phyloP scores from a whole-genome alignment of 2,797 vertebrate genomes.

The Cirrhinus mrigala region DNA sequence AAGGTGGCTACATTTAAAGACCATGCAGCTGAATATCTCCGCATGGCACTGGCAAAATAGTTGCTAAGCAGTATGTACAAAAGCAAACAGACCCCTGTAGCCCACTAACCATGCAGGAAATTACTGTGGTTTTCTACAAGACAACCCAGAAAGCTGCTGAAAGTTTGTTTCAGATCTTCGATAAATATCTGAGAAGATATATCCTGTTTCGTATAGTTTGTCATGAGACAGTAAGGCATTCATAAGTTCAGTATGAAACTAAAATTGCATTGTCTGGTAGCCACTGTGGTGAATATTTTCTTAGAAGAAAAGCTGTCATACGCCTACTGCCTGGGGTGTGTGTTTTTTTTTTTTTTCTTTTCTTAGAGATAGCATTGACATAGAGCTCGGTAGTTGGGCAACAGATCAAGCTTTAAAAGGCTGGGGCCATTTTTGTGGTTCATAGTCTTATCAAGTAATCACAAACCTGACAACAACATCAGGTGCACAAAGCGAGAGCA shows the following conservation, averaged over 20 bases:
- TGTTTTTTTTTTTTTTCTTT: conserved; percentile 12
- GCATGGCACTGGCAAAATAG: neutral
- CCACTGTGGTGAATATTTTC: conserved; percentile 22
- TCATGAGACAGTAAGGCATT: conserved; percentile 1
- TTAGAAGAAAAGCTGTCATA: conserved; percentile 1
- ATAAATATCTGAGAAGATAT: conserved; percentile 40
- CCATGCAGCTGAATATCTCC: neutral
- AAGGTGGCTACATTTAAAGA: neutral
- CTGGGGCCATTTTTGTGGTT: neutral
- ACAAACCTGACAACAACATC: conserved; percentile 9
- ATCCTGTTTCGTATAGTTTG: conserved; percentile 23
- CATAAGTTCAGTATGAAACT: conserved; percentile 3
- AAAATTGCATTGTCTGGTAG: neutral
- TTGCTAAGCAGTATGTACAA: neutral
- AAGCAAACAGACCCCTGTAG: neutral
- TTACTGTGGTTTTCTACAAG: conserved; percentile 52
- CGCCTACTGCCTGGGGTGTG: neutral
- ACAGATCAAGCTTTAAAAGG: neutral
- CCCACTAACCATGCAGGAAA: conserved; percentile 56
- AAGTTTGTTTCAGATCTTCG: conserved; percentile 13
- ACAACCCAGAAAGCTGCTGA: neutral
- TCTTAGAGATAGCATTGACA: neutral
- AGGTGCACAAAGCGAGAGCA: neutral
- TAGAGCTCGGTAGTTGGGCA: conserved; percentile 5
- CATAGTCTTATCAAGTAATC: conserved; percentile 30